Evolutionary conservation across 30 jellyfish, hydroid and myxozoan species (phyloP), one percentile per base, ranked within the genome.

Genomic region (Turritopsis rubra): DNA sequence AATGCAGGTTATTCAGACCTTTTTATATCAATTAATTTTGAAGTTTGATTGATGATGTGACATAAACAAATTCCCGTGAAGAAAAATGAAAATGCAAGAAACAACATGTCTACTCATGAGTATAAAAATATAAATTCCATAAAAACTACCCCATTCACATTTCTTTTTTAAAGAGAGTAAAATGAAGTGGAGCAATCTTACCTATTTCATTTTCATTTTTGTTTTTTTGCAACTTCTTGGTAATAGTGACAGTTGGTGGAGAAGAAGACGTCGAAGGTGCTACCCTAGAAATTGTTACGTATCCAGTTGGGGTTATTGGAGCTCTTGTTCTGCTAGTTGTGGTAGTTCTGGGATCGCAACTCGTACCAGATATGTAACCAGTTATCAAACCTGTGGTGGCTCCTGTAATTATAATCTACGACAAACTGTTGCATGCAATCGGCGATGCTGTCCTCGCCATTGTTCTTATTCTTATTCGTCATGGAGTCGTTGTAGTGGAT

Each of bases 401-500:
- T 23, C 72, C 3, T 74, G 82, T 26, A 16, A 29, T 26, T 74
- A 29, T 74, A 74, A 17, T n/a, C 16, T 74, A 9, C 65, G 65
- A 24, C 82, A 74, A 74, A 23, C 65, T 0, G 60, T 21, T 13
- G 24, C 52, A 27, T 90, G 97, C 89, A 90, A 90, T 71, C 79
- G 95, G 27, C 80, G 26, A 22, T 90, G 97, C 77, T 90, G 97
- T 53, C 97, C 97, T 28, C 75, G 76, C 25, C 29, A 21, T 29
- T 90, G 97, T 75, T 52, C 83, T 3, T 85, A 85, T 9, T 75
- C 83, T n/a, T 90, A 91, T 90, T 75, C 92, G 21, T 7, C 89
- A 16, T 90, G 97, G 97, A 86, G 95, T 25, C 25, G 88, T 18
- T 90, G 97, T 82, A 86, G 53, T 31, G 97, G 97, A 28, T 90